Evolutionary conservation across 2,113 vertebrate species (phyloP).

Genomic region (Paramisgurnus dabryanus): DNA sequence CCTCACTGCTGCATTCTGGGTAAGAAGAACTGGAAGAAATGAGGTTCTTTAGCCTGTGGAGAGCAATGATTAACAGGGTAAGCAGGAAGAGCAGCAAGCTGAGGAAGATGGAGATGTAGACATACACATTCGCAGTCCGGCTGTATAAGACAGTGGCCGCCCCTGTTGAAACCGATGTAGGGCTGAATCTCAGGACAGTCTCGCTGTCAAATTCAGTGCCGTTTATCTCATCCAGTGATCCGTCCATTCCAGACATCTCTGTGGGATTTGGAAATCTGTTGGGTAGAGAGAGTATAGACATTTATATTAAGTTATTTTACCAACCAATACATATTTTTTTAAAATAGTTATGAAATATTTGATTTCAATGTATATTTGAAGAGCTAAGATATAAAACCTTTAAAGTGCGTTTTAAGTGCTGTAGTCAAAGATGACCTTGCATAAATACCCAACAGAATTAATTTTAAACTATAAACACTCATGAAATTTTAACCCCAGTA

Average conservation of each 20-base stretch:
- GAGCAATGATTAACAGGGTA: slow-evolving; percentile 88
- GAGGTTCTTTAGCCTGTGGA: slow-evolving; percentile 96
- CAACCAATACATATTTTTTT: no score
- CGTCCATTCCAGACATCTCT: slow-evolving; percentile 69
- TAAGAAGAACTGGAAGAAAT: slow-evolving; percentile 92
- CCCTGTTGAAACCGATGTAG: slow-evolving; percentile 84
- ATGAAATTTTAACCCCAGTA: background rate
- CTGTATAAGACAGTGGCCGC: slow-evolving; percentile 77
- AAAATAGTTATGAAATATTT: no score
- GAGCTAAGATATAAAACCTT: no score
- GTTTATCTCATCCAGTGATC: slow-evolving; percentile 62
- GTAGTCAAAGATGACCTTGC: background rate
- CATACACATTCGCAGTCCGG: slow-evolving; percentile 83
- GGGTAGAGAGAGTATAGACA: background rate
- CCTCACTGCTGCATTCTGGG: slow-evolving; percentile 88
- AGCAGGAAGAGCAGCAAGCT: slow-evolving; percentile 91
- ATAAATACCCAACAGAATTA: background rate
- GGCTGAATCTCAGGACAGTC: slow-evolving; percentile 85
- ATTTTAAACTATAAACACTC: background rate
- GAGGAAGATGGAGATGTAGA: slow-evolving; percentile 96
- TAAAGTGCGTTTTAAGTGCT: no score
- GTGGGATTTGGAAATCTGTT: slow-evolving; percentile 1
- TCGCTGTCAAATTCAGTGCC: slow-evolving; percentile 76
- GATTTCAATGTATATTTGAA: no score
- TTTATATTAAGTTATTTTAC: no score